Evolutionary conservation across 2,113 vertebrate species (phyloP), one percentile per base, ranked within the genome.

Genomic region (Sceloporus tristichus): DNA sequence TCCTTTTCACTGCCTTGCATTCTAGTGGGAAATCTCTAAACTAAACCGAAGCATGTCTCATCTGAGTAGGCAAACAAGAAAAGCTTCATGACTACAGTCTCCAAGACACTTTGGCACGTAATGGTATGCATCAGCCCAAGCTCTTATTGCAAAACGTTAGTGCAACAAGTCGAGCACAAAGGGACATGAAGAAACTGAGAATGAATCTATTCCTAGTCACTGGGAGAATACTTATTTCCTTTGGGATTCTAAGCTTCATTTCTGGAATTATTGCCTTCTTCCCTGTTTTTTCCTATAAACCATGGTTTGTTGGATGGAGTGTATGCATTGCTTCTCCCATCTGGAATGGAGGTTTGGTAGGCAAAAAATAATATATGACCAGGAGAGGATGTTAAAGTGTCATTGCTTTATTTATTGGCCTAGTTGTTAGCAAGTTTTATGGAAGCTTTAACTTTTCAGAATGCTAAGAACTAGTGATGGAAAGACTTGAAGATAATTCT

Each of bases 31-130:
- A 88, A 86, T 79, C 89, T 75, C 89, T 75, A 92, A 89, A 89
- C 90, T 79, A 92, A 94, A 91, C 75, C 91, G 86, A 90, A 82
- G 73, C 89, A 89, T 89, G 89, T 77, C 91, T n/a, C 92, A 91
- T 93, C 40, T n/a, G 87, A 94, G 91, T 90, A 94, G 92, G 93
- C 94, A 96, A 96, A 95, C 91, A 96, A 87, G 23, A 66, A 2
- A 82, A 85, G 90, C 80, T 91, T 95, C 79, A 59, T 96, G 94
- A 89, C 96, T 95, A 96, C 96, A 0, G 96, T 97, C 90, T 96
- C 97, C 90, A 96, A 96, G 97, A 96, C 93, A 93, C 93, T 92
- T 90, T 81, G 95, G 95, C 97, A 96, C 96, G 93, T 91, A 73
- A 77, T 92, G 95, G 94, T 68, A 90, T 14, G 4, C 86, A 81